Evolutionary conservation across 2,888 invertebrate genomes (phyloP).

Genomic region (Lissocephala sabroskyi): DNA sequence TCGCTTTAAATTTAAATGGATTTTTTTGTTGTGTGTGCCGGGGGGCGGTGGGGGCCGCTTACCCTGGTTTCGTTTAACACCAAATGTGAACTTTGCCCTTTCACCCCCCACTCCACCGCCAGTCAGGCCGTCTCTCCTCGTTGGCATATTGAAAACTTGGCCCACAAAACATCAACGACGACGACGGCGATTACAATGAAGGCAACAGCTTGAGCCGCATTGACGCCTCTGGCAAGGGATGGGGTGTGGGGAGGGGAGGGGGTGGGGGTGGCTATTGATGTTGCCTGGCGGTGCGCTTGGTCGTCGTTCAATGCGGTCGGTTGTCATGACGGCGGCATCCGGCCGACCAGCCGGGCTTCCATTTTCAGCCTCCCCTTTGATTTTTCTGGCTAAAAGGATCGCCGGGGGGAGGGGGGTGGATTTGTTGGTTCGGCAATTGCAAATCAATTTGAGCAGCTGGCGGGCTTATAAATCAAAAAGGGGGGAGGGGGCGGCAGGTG

Average conservation of each 20-base stretch:
- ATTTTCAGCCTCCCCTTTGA: neutral
- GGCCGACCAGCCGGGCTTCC: no score
- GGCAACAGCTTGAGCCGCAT: slow-evolving; percentile 30
- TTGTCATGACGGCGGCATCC: no score
- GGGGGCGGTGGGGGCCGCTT: no score
- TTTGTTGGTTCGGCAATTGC: slow-evolving; percentile 41
- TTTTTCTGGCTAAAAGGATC: slow-evolving; percentile 19
- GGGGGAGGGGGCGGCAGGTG: slow-evolving; percentile 51
- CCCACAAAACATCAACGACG: neutral
- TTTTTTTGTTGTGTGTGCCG: slow-evolving; percentile 34
- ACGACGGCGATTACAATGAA: neutral
- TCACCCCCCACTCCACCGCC: slow-evolving; percentile 16
- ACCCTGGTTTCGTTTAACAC: no score
- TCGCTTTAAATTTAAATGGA: slow-evolving; percentile 53
- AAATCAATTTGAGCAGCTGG: slow-evolving; percentile 52
- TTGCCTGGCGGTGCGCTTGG: neutral
- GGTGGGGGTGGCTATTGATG: neutral
- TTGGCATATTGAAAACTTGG: slow-evolving; percentile 25
- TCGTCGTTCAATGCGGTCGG: no score
- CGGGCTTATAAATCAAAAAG: slow-evolving; percentile 59
- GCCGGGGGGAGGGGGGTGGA: no score
- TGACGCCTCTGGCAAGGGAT: slow-evolving; percentile 25
- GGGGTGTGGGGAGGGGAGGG: neutral
- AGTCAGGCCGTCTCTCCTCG: neutral
- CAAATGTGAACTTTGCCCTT: slow-evolving; percentile 46